Evolutionary conservation across 1,140 invertebrate genomes (phyloP).

Genomic region (Spodoptera frugiperda): DNA sequence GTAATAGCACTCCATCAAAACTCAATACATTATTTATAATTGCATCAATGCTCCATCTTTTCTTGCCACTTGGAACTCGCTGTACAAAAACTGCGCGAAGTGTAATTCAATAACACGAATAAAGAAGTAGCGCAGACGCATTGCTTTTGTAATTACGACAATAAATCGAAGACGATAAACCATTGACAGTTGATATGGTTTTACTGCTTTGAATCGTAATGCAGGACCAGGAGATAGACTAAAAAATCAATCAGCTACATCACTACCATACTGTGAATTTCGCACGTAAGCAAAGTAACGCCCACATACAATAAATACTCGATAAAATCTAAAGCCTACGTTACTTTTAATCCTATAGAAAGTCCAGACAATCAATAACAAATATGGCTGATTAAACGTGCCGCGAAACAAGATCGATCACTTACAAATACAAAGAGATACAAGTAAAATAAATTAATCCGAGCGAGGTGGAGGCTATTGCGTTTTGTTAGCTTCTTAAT

Average conservation of each 20-base stretch:
- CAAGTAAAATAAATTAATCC: constrained; percentile 68
- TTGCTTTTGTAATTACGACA: constrained; percentile 10
- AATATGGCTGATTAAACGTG: constrained; percentile 34
- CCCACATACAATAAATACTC: background rate
- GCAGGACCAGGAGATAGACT: background rate
- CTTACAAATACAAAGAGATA: constrained; percentile 54
- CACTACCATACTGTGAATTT: background rate
- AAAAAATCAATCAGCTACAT: background rate
- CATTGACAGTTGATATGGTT: constrained; percentile 2
- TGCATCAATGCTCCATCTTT: constrained; percentile 21
- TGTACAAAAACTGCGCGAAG: constrained; percentile 20
- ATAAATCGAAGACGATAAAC: constrained; percentile 24
- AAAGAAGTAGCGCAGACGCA: background rate
- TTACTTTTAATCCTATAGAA: constrained; percentile 22
- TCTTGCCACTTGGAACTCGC: constrained; percentile 27
- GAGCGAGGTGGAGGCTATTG: constrained; percentile 61
- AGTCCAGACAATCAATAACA: constrained; percentile 19
- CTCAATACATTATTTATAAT: constrained; percentile 39
- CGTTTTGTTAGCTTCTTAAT: constrained; percentile 74
- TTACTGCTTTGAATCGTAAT: background rate
- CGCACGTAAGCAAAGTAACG: background rate
- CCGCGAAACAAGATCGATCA: constrained; percentile 57
- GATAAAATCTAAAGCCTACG: too few relatives aligned
- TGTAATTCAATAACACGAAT: constrained; percentile 1
- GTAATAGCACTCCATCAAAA: constrained; percentile 36